These are phyloP conservation scores for Furcula furcula DNA, from an alignment of 2,888 invertebrate species.

Conservation along the genomic window DNA sequence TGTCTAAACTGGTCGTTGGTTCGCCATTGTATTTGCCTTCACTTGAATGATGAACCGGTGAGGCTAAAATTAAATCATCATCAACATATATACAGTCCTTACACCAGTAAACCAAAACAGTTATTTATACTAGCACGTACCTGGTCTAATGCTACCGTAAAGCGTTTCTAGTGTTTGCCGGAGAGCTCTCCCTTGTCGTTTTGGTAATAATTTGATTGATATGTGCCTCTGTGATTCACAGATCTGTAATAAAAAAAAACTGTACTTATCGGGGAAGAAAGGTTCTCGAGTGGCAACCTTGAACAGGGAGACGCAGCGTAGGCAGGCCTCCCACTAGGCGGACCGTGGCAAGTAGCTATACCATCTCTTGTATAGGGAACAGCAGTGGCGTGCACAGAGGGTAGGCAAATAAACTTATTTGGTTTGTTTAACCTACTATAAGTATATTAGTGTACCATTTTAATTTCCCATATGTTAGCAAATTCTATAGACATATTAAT, in stretches of 20 bases:
- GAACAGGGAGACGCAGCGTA: no score
- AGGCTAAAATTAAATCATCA: conserved; percentile 45
- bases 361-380: no score
- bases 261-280: no score
- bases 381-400: no score
- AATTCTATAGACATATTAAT: no score
- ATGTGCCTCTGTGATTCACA: conserved; percentile 94
- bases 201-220: conserved; percentile 90
- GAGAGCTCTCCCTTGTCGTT: conserved; percentile 91
- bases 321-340: no score
- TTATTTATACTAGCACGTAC: conserved; percentile 28
- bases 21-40: conserved; percentile 75
- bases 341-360: no score
- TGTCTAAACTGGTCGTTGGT: conserved; percentile 87
- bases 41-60: conserved; percentile 66
- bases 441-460: no score
- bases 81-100: not conserved
- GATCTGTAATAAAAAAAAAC: conserved; percentile 73
- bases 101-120: not conserved
- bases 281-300: no score
- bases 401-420: no score
- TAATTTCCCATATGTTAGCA: no score
- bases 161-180: conserved; percentile 89
- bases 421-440: no score
- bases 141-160: conserved; percentile 83